phyloP scores from a whole-genome alignment of 2,888 invertebrate species.

The Drosophila falleni region DNA sequence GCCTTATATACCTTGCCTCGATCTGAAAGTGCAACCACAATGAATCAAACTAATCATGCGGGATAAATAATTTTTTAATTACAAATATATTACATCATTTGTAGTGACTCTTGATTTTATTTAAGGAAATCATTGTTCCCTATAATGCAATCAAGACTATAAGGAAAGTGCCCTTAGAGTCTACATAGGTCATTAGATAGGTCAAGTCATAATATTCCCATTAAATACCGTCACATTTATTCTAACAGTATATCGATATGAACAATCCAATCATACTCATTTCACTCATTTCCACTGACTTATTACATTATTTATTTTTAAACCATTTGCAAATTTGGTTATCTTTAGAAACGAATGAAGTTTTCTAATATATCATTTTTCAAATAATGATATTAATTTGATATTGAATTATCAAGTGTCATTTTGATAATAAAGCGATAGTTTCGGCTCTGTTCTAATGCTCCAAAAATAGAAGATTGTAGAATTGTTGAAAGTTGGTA shows the following conservation, averaged over 20 bases:
- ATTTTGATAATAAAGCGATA: neutral
- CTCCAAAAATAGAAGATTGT: constrained; percentile 10
- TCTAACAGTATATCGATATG: neutral
- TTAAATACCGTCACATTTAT: neutral
- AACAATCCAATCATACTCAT: neutral
- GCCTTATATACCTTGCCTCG: neutral
- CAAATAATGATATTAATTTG: constrained; percentile 16
- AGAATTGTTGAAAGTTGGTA: neutral
- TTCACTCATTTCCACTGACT: neutral
- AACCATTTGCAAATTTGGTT: constrained; percentile 19
- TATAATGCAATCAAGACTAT: too few species aligned
- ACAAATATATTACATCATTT: too few species aligned
- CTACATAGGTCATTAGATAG: too few species aligned
- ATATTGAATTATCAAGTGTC: constrained; percentile 12
- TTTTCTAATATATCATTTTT: constrained; percentile 25
- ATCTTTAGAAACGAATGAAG: constrained; percentile 4
- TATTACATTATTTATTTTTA: constrained; percentile 22
- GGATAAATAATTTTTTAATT: too few species aligned
- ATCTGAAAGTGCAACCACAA: neutral
- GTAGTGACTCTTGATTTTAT: too few species aligned
- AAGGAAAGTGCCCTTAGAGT: too few species aligned
- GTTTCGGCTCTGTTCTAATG: constrained; percentile 5
- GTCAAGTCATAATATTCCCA: too few species aligned
- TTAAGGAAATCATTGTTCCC: too few species aligned
- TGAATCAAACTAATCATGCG: constrained; percentile 2